Base-by-base conservation (phyloP, 1,140 invertebrate species). In the Antheraea mylitta region DNA sequence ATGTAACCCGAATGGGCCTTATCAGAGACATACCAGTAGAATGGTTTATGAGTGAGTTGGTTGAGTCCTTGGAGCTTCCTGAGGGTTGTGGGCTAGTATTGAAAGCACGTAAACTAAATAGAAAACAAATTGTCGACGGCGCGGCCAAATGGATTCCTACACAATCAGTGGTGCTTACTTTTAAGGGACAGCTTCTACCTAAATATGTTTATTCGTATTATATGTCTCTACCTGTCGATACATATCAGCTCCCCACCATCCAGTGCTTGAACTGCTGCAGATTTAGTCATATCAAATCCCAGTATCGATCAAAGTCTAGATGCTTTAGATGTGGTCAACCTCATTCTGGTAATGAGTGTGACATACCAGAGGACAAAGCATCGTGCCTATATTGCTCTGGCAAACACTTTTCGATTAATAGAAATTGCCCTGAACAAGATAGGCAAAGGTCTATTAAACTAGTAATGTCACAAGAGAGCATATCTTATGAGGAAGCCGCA, bases 271-370 rank as follows among this genome's bases (percentile, higher is more conserved):
- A 62, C 0, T 75, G 73, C 30, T 75, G 70, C 18, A 42, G 68
- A 11, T 75, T 75, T 67, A 70, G 70, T 0, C 73, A 75, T 53
- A 22, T 71, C 6, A 69, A 66, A 48, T 18, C 60, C 0, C 63
- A 67, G 7, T 75, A 65, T 18, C 38, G 73, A 2, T 75, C 70
- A 7, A 62, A 72, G 1, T 70, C 70, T n/a, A 42, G 73, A 8
- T 75, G 73, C 36, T 76, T 66, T 53, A n/a, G 66, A 18, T 73
- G 4, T 58, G 66, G 68, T 1, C 71, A 72, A 45, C 58, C 37
- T 0, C 68, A 72, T n/a, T 11, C 18, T 19, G 69, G 73, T 7
- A 61, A 61, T 30, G 6, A 18, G 18, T 61, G 59, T 22, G 11
- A 18, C 30, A 22, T 61, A 6, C 59, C 18, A 13, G 59, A 61